Evolutionary conservation across 2,797 vertebrate genomes (phyloP), one percentile per base, ranked within the genome.

Genomic region (Mus spretus): DNA sequence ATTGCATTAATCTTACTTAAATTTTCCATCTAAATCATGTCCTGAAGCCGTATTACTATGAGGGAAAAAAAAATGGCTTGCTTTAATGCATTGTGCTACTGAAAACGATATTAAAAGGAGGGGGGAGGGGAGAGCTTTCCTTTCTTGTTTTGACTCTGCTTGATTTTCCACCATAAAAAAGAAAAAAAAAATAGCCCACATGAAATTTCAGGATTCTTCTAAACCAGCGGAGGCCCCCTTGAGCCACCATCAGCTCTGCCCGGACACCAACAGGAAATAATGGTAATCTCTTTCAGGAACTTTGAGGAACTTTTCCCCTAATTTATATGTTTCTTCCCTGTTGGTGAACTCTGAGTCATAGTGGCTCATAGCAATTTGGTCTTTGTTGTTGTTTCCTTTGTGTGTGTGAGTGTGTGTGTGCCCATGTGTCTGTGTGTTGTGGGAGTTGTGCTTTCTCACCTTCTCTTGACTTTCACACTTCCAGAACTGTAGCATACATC

Each of bases 1-100:
- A 99, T 98, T 98, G 98, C 99, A 99, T 99, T 99, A 99, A 99
- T 99, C 99, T 99, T 99, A 99, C 99, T 99, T 99, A 98, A 98
- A 99, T 99, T 99, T 99, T 99, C 98, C 98, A 99, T 98, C 98
- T 98, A 99, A 99, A 99, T 99, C 98, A 98, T 98, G 98, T 98
- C 98, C 98, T 97, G 98, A 98, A 98, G 98, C 98, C 95, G 75
- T 98, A 98, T 98, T 98, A 98, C 97, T 98, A 97, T 92, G 93
- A 97, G 94, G 98, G 31, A 1, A 2, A 98, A 98, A 98, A 98
- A 98, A 97, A 97, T 98, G 97, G 98, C 97, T 98, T 96, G 97
- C 97, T 98, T 98, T 98, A 97, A 98, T 97, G 96, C 97, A 98
- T 98, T 98, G 98, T 98, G 98, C 98, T 99, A 99, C 98, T 98